Evolutionary conservation across 2,113 vertebrate genomes (phyloP).

Genomic region (Chamaetylas fuelleborni): DNA sequence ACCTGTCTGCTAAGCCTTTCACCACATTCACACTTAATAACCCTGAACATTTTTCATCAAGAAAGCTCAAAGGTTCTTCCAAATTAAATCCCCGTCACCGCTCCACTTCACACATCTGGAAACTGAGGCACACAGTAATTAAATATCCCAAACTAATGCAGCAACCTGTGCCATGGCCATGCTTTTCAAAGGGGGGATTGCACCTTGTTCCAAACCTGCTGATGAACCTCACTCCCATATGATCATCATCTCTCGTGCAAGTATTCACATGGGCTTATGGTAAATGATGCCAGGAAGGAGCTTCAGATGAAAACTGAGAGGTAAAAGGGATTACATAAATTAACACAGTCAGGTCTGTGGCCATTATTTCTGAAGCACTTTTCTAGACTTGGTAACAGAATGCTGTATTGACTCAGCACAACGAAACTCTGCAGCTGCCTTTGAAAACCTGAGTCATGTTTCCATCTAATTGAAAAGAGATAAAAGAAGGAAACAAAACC

Average conservation of each 20-base stretch:
- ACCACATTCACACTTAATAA: constrained; percentile 21
- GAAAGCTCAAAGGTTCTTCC: background rate
- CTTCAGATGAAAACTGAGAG: background rate
- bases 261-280: background rate
- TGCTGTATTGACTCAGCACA: background rate
- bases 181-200: background rate
- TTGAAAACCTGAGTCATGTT: background rate
- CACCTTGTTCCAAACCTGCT: background rate
- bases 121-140: background rate
- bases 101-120: background rate
- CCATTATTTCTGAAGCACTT: background rate
- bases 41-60: background rate
- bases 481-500: background rate
- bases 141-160: background rate
- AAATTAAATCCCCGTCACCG: background rate
- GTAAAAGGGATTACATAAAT: background rate
- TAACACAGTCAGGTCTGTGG: background rate
- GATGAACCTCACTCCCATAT: background rate
- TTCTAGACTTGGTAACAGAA: background rate
- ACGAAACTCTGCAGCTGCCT: background rate
- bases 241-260: background rate
- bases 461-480: background rate
- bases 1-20: constrained; percentile 27
- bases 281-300: background rate
- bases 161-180: background rate